Conservation (phyloP, 1,140 invertebrate genomes). For the Solenopsis fugax region DNA sequence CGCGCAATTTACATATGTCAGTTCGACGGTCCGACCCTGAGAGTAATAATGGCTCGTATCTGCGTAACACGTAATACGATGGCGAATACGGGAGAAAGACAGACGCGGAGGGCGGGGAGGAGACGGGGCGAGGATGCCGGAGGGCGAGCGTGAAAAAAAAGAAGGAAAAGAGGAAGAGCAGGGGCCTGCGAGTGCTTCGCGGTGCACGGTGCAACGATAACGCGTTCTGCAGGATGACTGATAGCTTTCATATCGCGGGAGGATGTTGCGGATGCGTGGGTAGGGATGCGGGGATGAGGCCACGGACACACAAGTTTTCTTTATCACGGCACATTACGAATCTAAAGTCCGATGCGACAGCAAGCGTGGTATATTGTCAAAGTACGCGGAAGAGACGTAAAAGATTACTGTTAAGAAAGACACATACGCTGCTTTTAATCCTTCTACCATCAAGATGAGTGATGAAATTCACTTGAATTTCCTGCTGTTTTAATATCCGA, state of each 20-base stretch:
- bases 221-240: conserved; percentile 81
- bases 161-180: conserved; percentile 53
- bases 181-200: conserved; percentile 34
- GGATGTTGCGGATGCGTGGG: conserved; percentile 81
- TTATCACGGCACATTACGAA: conserved; percentile 52
- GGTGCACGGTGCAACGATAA: conserved; percentile 72
- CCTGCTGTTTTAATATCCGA: neutral
- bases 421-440: neutral
- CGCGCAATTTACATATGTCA: conserved; percentile 60
- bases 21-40: conserved; percentile 57
- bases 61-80: conserved; percentile 78
- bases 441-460: neutral
- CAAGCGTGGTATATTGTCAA: neutral
- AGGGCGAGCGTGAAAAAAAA: conserved; percentile 52
- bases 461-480: neutral
- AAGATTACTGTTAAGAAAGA: neutral
- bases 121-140: conserved; percentile 32
- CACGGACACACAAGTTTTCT: conserved; percentile 37
- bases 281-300: conserved; percentile 65
- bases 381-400: conserved; percentile 1
- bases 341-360: conserved; percentile 33
- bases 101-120: conserved; percentile 15
- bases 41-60: conserved; percentile 78
- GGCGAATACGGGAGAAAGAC: conserved; percentile 57
- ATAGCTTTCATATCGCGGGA: conserved; percentile 83